Percentiles rank a stretch among this genome's conserved stretches.
phyloP scores from a whole-genome alignment of 2,113 vertebrate species.

The Microtus pennsylvanicus region DNA sequence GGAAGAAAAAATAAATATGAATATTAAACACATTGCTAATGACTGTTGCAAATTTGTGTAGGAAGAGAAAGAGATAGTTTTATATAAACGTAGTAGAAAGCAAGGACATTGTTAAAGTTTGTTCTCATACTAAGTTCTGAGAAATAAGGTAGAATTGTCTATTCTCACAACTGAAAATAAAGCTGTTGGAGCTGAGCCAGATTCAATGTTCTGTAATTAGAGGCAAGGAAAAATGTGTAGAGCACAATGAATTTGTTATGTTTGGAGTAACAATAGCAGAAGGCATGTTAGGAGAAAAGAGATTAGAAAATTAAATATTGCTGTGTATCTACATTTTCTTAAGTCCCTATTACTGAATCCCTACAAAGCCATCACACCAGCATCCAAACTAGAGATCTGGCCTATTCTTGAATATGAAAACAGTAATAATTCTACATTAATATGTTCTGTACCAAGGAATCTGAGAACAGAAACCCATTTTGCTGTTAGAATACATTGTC shows the following conservation, averaged over 20 bases:
- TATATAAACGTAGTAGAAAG: not conserved
- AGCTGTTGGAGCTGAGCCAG: not conserved
- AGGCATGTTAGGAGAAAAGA: not conserved
- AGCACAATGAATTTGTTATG: not conserved
- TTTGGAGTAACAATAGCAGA: not conserved
- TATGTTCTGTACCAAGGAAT: not conserved
- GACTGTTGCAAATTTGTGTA: not conserved
- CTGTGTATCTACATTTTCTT: not conserved
- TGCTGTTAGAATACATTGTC: slow-evolving; percentile 24
- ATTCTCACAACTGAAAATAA: not conserved
- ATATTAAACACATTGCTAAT: not conserved
- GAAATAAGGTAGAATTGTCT: not conserved
- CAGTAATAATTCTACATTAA: not conserved
- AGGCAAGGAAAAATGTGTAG: not conserved
- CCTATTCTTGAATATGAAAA: too few relatives aligned
- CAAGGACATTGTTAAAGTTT: not conserved
- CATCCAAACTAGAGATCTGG: not conserved
- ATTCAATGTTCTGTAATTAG: not conserved
- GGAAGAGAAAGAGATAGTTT: not conserved
- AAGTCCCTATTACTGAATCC: not conserved
- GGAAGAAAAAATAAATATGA: not conserved
- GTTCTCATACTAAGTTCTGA: not conserved
- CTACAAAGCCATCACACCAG: not conserved
- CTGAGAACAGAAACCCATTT: not conserved
- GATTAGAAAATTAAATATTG: not conserved